Evolutionary conservation across 2,797 vertebrate species (phyloP).

Genomic region (Pipistrellus nathusii): DNA sequence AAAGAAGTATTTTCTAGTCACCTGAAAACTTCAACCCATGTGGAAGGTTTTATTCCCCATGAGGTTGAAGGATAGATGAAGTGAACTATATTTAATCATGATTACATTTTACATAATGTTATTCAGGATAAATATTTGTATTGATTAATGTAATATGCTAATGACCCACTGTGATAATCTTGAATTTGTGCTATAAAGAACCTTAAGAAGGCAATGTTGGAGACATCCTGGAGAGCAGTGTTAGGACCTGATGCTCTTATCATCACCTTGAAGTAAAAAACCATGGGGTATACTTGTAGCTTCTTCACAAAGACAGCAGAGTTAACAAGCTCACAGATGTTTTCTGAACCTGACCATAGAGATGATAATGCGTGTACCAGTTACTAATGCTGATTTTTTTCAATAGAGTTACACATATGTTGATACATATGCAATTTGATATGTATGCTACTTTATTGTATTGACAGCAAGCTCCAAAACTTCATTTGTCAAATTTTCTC

Average conservation of each 20-base stretch:
- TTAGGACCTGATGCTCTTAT: neutral
- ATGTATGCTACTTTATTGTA: too few species aligned
- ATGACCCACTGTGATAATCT: neutral
- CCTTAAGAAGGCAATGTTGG: neutral
- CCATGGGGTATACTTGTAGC: neutral
- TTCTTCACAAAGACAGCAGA: neutral
- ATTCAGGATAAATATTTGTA: constrained; percentile 12
- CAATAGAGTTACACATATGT: too few species aligned
- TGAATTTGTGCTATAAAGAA: neutral
- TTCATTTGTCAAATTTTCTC: too few species aligned
- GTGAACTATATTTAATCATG: neutral
- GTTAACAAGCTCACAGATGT: neutral
- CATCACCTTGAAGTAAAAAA: neutral
- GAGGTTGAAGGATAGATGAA: neutral
- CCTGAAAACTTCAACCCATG: neutral
- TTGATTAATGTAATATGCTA: constrained; percentile 24
- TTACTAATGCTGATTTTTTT: too few species aligned
- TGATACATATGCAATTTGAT: too few species aligned
- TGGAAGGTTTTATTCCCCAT: neutral
- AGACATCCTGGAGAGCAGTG: neutral
- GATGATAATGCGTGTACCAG: neutral
- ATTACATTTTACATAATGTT: neutral
- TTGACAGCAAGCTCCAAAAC: too few species aligned
- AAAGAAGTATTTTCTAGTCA: neutral
- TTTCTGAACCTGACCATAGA: neutral